Evolutionary conservation across 1,140 invertebrate species (phyloP), one percentile per base, ranked within the genome.

Genomic region (Lordiphosa clarofinis): DNA sequence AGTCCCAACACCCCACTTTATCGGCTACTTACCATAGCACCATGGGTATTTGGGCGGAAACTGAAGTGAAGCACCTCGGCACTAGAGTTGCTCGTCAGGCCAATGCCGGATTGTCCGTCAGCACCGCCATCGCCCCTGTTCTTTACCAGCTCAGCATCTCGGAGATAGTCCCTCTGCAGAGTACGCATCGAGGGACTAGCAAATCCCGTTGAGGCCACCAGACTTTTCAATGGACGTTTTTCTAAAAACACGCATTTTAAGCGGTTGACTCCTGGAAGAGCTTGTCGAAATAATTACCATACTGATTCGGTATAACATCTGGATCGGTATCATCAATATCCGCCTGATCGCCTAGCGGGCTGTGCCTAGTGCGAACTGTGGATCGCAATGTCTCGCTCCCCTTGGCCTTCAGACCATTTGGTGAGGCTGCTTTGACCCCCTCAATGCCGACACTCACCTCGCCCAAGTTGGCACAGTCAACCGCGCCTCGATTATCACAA

Each of bases 241-340:
- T 89, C 88, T 89, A 55, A 9, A 65, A 52, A 12, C 0, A 40
- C 4, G 1, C 3, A 28, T 1, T 46, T 4, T 3, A 19, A 70
- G 4, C 6, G 13, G 33, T 33, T 69, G 11, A 11, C 31, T 10
- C 7, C 47, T 35, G 11, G 15, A 15, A n/a, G n/a, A 7, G 4
- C 21, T n/a, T 15, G 8, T 35, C n/a, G 38, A 4, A 37, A 48
- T 12, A 88, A 92, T 92, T 88, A 95, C 95, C 94, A 90, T 95
- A 94, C 90, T 95, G 93, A 91, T 94, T 94, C 63, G 94, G 93
- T 89, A 95, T 95, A 70, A 96, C 95, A 89, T 96, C 95, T 11
- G 95, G 94, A 90, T 96, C 93, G 21, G 93, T 92, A 79, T 94
- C 93, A 68, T 93, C 90, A 60, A 90, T 87, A 62, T 91, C 90